Base-by-base conservation (phyloP, 2,888 invertebrate species). In the Stratiomys singularior region DNA sequence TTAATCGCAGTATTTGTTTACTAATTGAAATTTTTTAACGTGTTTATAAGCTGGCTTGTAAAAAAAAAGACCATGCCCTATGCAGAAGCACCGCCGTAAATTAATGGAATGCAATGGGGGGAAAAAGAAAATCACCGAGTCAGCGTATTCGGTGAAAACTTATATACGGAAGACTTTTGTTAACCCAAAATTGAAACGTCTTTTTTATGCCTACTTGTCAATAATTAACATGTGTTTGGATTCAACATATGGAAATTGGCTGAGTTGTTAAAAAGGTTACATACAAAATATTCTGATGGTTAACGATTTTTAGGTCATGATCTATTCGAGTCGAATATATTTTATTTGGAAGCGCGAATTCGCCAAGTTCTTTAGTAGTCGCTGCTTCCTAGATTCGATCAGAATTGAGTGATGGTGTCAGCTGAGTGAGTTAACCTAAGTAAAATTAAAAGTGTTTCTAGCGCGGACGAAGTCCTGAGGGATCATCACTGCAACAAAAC, bases 211-310 rank as follows among this genome's bases (percentile, higher is more conserved):
- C 30, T 69, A 47, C 69, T 69, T 47, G 18, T 69, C 46, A 44
- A 47, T 25, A 69, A 64, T 64, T 30, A 64, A n/a, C 64, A 60
- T 64, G 15, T 64, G 30, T 64, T 67, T 44, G 67, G 44, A 37
- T 30, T 44, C 23, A 47, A 47, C 23, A 15, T 46, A 69, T 69
- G 47, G 47, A 69, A 69, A 69, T 69, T 46, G n/a, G 69, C 27
- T 69, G 18, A 23, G 69, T 69, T 47, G 30, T 21, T 69, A 13
- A 69, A 69, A 47, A 7, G 15, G 37, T 27, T 66, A 28, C 66
- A 37, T 37, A 66, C 27, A n/a, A 28, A 66, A 25, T 60, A 23
- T 60, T 60, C 23, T 21, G 37, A 11, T 60, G 4, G 21, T 60
- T 21, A 13, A 27, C 30, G 5, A n/a, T 30, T 64, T 64, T 64